phyloP scores from a whole-genome alignment of 2,888 invertebrate species.

The Bombylius discolor region DNA sequence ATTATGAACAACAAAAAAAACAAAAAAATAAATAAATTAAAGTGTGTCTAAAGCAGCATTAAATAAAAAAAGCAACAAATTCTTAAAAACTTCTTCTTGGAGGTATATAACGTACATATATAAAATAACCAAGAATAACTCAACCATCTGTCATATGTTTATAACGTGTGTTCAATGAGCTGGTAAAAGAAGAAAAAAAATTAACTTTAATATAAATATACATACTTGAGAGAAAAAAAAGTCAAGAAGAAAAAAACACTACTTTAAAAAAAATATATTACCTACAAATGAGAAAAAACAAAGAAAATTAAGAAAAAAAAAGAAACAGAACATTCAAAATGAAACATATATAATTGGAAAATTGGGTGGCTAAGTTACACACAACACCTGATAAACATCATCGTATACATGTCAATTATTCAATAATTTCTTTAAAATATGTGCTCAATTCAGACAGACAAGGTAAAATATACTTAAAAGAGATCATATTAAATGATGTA shows the following conservation, averaged over 20 bases:
- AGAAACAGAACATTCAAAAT: too few species aligned
- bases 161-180: not conserved
- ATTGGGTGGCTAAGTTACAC: not conserved
- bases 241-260: too few species aligned
- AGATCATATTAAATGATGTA: too few species aligned
- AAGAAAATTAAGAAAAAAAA: too few species aligned
- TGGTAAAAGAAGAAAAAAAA: not conserved
- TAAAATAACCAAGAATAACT: not conserved
- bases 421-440: not conserved
- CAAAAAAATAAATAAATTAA: too few species aligned
- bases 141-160: not conserved
- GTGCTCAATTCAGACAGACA: not conserved
- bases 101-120: not conserved
- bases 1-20: too few species aligned
- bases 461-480: too few species aligned
- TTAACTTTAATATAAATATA: not conserved
- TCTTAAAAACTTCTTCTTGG: not conserved
- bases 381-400: constrained; percentile 1
- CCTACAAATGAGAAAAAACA: too few species aligned
- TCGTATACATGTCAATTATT: not conserved
- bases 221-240: not conserved
- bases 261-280: too few species aligned
- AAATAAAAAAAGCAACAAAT: too few species aligned
- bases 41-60: too few species aligned
- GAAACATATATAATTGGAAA: not conserved